phyloP scores from a whole-genome alignment of 2,888 invertebrate species.

The Drosophila cognata region DNA sequence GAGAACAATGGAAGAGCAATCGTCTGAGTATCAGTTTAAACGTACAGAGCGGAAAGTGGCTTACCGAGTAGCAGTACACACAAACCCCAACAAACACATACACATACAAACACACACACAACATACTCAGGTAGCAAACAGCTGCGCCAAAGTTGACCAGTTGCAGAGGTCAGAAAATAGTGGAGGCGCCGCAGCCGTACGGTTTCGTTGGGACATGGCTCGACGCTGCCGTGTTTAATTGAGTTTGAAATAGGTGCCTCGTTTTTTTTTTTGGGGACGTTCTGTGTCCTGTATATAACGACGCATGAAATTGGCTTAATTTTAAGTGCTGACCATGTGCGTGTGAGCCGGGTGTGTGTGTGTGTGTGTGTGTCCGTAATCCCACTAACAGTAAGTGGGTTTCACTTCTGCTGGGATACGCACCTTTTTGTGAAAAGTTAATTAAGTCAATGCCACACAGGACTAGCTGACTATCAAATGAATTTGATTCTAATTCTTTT shows the following conservation, averaged over 20 bases:
- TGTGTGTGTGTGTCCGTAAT: conserved; percentile 14
- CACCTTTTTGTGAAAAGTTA: conserved; percentile 47
- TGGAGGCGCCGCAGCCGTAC: not conserved
- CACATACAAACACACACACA: not conserved
- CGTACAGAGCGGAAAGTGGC: conserved; percentile 31
- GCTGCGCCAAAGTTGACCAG: conserved; percentile 52
- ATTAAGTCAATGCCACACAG: conserved; percentile 34
- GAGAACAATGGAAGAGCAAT: conserved; percentile 32
- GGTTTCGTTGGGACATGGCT: conserved; percentile 22
- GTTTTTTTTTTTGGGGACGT: conserved; percentile 30
- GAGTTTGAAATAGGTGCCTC: conserved; percentile 79
- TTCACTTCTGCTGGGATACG: conserved; percentile 17
- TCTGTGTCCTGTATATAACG: conserved; percentile 40
- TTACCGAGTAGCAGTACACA: conserved; percentile 12
- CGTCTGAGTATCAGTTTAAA: conserved; percentile 48
- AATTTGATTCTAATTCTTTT: conserved; percentile 48
- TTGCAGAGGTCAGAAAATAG: conserved; percentile 17
- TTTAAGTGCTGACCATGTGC: conserved; percentile 39
- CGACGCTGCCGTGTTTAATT: conserved; percentile 70
- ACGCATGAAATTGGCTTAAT: conserved; percentile 76
- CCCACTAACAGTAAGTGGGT: conserved; percentile 10
- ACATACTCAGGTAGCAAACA: conserved; percentile 39
- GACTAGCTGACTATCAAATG: conserved; percentile 8
- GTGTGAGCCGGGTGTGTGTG: conserved; percentile 1
- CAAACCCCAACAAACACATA: conserved; percentile 8